These are phyloP conservation scores for Teleiodes luculella DNA, from an alignment of 2,888 invertebrate genomes.

Conservation along the genomic window DNA sequence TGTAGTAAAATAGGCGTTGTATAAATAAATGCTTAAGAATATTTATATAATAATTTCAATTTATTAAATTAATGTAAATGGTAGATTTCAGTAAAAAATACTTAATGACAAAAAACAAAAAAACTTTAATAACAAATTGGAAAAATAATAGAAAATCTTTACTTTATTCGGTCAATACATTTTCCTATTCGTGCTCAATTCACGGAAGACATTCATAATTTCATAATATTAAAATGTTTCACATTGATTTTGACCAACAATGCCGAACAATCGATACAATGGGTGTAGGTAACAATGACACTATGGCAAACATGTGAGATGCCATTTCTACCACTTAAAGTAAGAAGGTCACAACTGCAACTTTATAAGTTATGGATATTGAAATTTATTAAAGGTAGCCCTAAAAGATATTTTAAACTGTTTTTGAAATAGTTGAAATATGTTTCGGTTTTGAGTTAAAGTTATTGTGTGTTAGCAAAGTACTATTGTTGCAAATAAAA, in stretches of 20 bases:
- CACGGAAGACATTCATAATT: constrained; percentile 77
- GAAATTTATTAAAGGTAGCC: neutral
- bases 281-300: constrained; percentile 76
- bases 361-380: neutral
- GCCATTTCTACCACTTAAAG: constrained; percentile 38
- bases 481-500: constrained; percentile 70
- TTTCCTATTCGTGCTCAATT: constrained; percentile 28
- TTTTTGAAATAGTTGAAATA: too few species aligned
- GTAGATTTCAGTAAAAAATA: too few species aligned
- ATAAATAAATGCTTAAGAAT: too few species aligned
- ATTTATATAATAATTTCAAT: too few species aligned
- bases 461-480: constrained; percentile 66
- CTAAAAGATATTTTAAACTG: too few species aligned
- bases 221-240: constrained; percentile 78
- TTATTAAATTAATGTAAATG: too few species aligned
- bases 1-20: too few species aligned
- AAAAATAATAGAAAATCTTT: too few species aligned
- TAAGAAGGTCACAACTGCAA: constrained; percentile 31
- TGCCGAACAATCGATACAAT: constrained; percentile 69
- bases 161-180: constrained; percentile 26
- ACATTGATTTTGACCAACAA: constrained; percentile 69
- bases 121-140: neutral
- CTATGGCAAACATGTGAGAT: constrained; percentile 74
- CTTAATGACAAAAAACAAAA: neutral
- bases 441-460: constrained; percentile 22